Percentiles rank a stretch among this genome's conserved stretches.
phyloP scores from a whole-genome alignment of 2,797 vertebrate genomes.

The Macropus fuliginosus region DNA sequence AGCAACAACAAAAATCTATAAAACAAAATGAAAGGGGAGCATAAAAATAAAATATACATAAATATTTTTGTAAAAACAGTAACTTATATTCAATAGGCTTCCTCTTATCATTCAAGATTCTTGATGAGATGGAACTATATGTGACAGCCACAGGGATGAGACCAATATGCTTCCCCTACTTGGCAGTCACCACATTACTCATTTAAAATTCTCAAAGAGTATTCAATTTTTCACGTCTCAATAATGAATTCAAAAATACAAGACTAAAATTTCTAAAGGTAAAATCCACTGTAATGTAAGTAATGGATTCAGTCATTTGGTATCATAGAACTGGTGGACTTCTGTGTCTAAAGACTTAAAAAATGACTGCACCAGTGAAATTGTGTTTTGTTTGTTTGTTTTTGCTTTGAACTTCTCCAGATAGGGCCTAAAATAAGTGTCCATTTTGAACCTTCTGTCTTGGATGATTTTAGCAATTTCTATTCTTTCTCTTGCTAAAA shows the following conservation, averaged over 20 bases:
- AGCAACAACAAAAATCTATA: neutral
- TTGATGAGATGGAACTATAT: slow-evolving; percentile 37
- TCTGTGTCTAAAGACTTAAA: neutral
- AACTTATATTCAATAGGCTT: slow-evolving; percentile 33
- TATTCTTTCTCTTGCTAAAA: slow-evolving; percentile 23
- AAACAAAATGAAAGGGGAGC: slow-evolving; percentile 19
- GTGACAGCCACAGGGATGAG: slow-evolving; percentile 15
- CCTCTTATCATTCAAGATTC: slow-evolving; percentile 28
- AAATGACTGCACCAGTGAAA: neutral
- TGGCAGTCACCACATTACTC: neutral
- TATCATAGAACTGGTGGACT: slow-evolving; percentile 14
- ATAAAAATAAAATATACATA: slow-evolving; percentile 3
- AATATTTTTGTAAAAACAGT: slow-evolving; percentile 11
- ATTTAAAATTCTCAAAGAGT: slow-evolving; percentile 1
- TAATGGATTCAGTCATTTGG: neutral
- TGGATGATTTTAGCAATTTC: neutral
- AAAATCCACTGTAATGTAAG: slow-evolving; percentile 9
- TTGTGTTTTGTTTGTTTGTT: neutral
- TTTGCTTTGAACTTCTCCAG: neutral
- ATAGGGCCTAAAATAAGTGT: neutral
- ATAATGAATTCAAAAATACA: slow-evolving; percentile 36
- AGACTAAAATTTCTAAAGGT: slow-evolving; percentile 15
- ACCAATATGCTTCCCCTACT: neutral
- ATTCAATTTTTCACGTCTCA: slow-evolving; percentile 28
- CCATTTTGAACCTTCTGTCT: neutral